Conservation (phyloP, 2,113 vertebrate species). For the Halcyon senegalensis region DNA sequence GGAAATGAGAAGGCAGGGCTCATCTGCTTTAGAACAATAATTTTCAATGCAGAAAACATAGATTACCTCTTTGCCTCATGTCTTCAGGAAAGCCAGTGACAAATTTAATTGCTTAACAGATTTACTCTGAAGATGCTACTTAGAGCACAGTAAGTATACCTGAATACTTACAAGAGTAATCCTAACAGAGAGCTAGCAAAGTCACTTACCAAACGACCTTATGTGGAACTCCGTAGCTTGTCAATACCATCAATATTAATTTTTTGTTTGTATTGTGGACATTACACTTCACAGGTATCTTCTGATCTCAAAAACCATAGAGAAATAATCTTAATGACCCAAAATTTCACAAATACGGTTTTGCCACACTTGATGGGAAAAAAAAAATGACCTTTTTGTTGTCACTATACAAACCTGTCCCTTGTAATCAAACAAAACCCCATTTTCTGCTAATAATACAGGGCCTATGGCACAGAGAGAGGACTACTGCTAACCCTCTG, state of each 20-base stretch:
- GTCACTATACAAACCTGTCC: background rate
- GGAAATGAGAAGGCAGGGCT: background rate
- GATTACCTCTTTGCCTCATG: background rate
- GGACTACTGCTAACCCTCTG: background rate
- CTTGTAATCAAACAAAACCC: conserved; percentile 5
- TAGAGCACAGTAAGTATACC: background rate
- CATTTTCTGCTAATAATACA: background rate
- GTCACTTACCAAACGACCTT: background rate
- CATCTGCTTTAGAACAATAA: background rate
- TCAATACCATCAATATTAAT: background rate
- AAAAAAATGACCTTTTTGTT: background rate
- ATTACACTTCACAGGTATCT: background rate
- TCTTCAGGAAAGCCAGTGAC: background rate
- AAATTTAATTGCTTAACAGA: background rate
- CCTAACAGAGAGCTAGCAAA: background rate
- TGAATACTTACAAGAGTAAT: background rate
- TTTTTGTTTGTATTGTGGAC: background rate
- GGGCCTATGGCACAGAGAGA: background rate
- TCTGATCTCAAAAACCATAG: background rate
- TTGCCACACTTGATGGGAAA: background rate
- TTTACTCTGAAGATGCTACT: background rate
- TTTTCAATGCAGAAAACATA: background rate
- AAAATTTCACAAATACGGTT: background rate
- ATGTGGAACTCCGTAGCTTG: background rate
- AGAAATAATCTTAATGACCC: background rate